Conservation (phyloP, 2,888 invertebrate genomes). For the Glaucopsyche alexis region DNA sequence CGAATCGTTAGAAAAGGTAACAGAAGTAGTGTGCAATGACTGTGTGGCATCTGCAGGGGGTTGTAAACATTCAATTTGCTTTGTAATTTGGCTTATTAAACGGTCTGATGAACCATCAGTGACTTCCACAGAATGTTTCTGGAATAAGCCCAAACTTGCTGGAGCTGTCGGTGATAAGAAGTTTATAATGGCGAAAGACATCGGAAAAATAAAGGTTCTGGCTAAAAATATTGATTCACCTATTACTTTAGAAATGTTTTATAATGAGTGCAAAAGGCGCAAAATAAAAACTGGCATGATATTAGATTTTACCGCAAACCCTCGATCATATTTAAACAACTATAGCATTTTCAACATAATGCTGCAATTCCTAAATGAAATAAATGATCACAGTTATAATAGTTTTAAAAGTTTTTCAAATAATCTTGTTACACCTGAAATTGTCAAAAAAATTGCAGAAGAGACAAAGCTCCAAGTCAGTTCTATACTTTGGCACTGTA, state of each 20-base stretch:
- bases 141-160: neutral
- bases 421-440: neutral
- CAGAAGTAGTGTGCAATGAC: neutral
- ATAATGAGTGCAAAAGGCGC: neutral
- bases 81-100: slow-evolving; percentile 1
- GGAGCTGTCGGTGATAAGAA: neutral
- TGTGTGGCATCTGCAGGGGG: neutral
- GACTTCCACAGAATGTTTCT: neutral
- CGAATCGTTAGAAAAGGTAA: neutral
- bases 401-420: neutral
- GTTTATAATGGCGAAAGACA: neutral
- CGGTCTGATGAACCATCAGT: neutral
- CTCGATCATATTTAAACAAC: neutral
- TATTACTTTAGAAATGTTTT: neutral
- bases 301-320: neutral
- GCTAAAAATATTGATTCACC: too few species aligned
- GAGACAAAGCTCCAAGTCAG: neutral
- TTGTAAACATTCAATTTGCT: neutral
- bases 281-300: neutral
- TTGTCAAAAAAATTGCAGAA: neutral
- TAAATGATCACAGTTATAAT: neutral
- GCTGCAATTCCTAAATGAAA: neutral
- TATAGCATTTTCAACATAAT: neutral
- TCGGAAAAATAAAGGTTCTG: neutral
- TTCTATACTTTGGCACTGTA: neutral